phyloP scores from a whole-genome alignment of 2,797 vertebrate species.

The Siniperca obscura region DNA sequence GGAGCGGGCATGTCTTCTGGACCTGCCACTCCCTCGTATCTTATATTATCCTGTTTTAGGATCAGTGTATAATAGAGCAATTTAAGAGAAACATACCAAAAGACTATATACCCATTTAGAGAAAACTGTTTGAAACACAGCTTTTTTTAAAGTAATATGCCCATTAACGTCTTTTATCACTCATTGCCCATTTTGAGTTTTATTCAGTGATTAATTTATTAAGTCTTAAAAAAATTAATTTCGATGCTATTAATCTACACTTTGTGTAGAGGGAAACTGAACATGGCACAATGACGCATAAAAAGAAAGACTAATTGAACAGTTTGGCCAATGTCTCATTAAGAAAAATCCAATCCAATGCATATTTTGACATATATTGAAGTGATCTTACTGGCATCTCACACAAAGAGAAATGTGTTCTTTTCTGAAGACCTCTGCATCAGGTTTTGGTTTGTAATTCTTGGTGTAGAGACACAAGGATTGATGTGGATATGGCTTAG shows the following conservation, averaged over 20 bases:
- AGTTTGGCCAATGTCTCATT: slow-evolving; percentile 1
- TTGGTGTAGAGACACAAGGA: slow-evolving; percentile 30
- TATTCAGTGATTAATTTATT: neutral
- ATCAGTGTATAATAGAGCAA: slow-evolving; percentile 7
- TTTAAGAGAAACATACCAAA: slow-evolving; percentile 1
- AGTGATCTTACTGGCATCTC: neutral
- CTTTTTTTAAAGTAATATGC: neutral
- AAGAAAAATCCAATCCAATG: neutral
- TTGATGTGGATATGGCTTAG: slow-evolving; percentile 38
- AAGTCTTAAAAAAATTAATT: neutral
- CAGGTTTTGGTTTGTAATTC: slow-evolving; percentile 43
- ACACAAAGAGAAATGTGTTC: slow-evolving; percentile 26
- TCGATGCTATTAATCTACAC: neutral
- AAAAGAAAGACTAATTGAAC: neutral
- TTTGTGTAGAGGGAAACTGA: neutral
- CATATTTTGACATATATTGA: neutral
- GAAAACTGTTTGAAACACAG: neutral
- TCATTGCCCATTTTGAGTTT: neutral
- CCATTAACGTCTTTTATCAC: neutral
- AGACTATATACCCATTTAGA: neutral
- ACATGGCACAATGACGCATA: neutral
- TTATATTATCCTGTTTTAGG: slow-evolving; percentile 12
- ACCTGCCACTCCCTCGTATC: slow-evolving; percentile 38
- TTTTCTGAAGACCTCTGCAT: slow-evolving; percentile 1
- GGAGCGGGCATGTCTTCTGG: slow-evolving; percentile 48